Conservation (phyloP, 2,888 invertebrate species). For the Troglohyphantes excavatus region DNA sequence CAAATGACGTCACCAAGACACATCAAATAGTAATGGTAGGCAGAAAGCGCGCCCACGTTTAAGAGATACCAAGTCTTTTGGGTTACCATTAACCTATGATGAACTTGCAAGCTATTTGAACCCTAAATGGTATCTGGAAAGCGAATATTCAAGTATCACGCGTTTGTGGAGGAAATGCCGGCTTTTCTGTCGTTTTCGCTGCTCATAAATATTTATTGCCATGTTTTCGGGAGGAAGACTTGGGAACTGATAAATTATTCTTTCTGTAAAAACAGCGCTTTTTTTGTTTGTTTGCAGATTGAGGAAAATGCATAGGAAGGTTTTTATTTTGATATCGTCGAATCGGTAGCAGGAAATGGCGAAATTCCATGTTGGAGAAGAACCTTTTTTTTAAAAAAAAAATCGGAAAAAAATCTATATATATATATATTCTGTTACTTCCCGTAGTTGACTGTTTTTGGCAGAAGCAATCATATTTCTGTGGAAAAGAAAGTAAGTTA, state of each 20-base stretch:
- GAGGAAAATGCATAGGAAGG: neutral
- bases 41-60: neutral
- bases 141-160: neutral
- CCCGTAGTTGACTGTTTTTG: neutral
- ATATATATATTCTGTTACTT: no score
- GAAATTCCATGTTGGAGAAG: neutral
- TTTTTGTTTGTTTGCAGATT: neutral
- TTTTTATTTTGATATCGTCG: neutral
- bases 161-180: neutral
- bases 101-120: neutral
- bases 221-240: neutral
- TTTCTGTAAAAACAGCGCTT: neutral
- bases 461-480: neutral
- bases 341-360: neutral
- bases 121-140: neutral
- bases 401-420: neutral
- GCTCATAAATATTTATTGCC: slow-evolving; percentile 52
- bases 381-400: neutral
- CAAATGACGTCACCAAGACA: neutral
- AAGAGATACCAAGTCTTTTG: neutral
- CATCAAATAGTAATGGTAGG: neutral
- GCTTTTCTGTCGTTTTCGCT: neutral
- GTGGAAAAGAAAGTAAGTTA: neutral
- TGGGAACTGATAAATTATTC: slow-evolving; percentile 35
- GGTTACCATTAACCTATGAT: neutral